Evolutionary conservation across 2,888 invertebrate species (phyloP).

Genomic region (Heteromyza rotundicornis): DNA sequence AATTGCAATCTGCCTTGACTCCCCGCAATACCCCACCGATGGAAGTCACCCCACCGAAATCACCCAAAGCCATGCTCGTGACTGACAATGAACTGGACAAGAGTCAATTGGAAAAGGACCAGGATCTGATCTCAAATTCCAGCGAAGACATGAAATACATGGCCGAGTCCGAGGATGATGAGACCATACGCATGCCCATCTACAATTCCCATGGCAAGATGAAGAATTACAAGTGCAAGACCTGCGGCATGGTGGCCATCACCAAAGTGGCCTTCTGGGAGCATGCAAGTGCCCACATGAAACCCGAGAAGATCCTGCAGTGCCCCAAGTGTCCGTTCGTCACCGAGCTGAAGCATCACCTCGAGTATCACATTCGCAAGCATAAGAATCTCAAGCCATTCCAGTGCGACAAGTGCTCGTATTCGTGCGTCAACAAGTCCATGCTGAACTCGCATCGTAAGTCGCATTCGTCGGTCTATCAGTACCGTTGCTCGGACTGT

Average conservation of each 20-base stretch:
- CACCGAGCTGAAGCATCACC: constrained; percentile 97
- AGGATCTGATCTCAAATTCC: constrained; percentile 58
- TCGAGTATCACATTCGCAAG: constrained; percentile 95
- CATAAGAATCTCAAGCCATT: constrained; percentile 96
- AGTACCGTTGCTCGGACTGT: constrained; percentile 92
- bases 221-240: constrained; percentile 91
- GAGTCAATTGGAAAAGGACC: constrained; percentile 46
- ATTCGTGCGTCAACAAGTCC: constrained; percentile 96
- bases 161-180: constrained; percentile 57
- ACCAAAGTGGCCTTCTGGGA: constrained; percentile 95
- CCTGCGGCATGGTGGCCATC: constrained; percentile 82
- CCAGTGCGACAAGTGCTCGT: constrained; percentile 87
- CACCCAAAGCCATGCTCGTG: constrained; percentile 43
- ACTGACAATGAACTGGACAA: not conserved
- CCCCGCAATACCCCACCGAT: constrained; percentile 60
- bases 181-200: constrained; percentile 65
- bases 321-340: constrained; percentile 96
- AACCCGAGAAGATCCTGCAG: constrained; percentile 86
- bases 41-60: constrained; percentile 62
- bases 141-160: constrained; percentile 57
- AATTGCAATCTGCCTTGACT: constrained; percentile 48
- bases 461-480: constrained; percentile 90
- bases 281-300: constrained; percentile 90
- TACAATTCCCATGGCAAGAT: constrained; percentile 74
- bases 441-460: constrained; percentile 99